Evolutionary conservation across 2,113 vertebrate species (phyloP), one percentile per base, ranked within the genome.

Genomic region (Cnemophilus loriae): DNA sequence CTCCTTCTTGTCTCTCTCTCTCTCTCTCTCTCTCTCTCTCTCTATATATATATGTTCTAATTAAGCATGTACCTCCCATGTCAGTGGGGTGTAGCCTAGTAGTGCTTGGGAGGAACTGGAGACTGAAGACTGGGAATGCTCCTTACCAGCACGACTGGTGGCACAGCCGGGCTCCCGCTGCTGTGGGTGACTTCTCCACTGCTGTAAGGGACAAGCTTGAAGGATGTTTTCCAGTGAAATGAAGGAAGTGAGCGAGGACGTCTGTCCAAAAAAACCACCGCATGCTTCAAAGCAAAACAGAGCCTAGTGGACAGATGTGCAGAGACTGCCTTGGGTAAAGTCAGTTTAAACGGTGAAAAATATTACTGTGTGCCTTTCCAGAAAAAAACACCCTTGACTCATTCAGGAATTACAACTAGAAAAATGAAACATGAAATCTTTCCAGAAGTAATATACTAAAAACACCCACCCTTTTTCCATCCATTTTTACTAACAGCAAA

Each of bases 141-240:
- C 41, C 55, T 41, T 28, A 21, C 12, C 50, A 61, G 8, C n/a
- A 13, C 0, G 0, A 33, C 35, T 77, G 41, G 28, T 77, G 59
- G 37, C 41, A 63, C 28, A 53, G 35, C 19, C 1, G 3, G 7
- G 3, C 39, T 94, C 1, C 3, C 2, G 7, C 61, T 46, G 4
- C 33, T 76, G 13, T 0, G 0, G 7, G 33, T 61, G 46, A 41
- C 55, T 61, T 83, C 50, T 63, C 16, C 33, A 24, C n/a, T 26
- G 10, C 32, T n/a, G 7, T 9, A 26, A 49, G 15, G 24, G 4
- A 15, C 33, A 59, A 27, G 12, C 8, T 49, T 37, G 32, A 35
- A 71, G 65, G 24, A 78, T 6, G 2, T 63, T 76, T 80, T 37
- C 46, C 73, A 77, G 16, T 7, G 4, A n/a, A 33, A 21, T 33